These are phyloP conservation scores for Trichonephila clavata DNA, from an alignment of 1,140 invertebrate species.

Conservation along the genomic window DNA sequence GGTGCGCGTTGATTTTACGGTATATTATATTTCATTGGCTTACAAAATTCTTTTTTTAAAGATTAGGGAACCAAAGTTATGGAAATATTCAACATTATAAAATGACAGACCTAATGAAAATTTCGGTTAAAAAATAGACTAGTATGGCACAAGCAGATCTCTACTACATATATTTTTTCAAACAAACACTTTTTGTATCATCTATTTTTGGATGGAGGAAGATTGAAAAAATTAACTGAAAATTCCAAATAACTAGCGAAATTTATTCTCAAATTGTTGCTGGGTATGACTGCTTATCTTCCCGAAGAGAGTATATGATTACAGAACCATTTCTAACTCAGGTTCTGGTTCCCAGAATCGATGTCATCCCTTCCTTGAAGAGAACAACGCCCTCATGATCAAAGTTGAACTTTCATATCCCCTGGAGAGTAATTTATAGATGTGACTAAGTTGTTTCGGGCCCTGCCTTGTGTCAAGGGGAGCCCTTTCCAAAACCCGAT, in stretches of 20 bases:
- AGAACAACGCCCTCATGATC: slow-evolving; percentile 37
- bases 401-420: slow-evolving; percentile 35
- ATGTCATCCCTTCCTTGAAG: not conserved
- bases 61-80: too few relatives aligned
- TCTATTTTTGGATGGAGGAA: not conserved
- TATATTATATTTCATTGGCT: too few relatives aligned
- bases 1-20: too few relatives aligned
- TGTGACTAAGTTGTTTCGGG: slow-evolving; percentile 63
- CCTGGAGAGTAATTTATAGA: slow-evolving; percentile 64
- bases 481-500: slow-evolving; percentile 46
- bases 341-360: not conserved
- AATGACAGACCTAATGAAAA: too few relatives aligned
- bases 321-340: not conserved
- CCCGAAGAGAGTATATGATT: not conserved
- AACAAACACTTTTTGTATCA: too few relatives aligned
- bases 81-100: too few relatives aligned
- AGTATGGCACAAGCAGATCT: not conserved
- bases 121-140: too few relatives aligned
- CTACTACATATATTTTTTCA: not conserved
- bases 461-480: slow-evolving; percentile 57
- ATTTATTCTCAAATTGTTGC: not conserved
- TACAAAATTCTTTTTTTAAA: too few relatives aligned
- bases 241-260: not conserved
- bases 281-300: not conserved
- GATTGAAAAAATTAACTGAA: not conserved